Evolutionary conservation across 2,888 invertebrate species (phyloP), one percentile per base, ranked within the genome.

Genomic region (Osmoderma eremita): DNA sequence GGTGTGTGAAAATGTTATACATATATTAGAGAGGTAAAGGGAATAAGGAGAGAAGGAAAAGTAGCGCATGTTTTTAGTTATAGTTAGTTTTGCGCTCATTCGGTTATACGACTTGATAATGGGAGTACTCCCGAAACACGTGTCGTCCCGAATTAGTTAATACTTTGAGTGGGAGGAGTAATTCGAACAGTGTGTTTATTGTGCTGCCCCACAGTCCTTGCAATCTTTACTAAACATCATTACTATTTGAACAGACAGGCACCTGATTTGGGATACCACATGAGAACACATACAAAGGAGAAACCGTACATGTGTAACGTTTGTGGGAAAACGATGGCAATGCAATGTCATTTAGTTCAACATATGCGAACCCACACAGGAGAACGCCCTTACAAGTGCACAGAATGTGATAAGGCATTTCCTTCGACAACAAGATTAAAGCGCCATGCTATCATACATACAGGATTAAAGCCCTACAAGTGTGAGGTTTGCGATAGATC

Each of bases 281-380:
- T 80, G 80, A 71, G 79, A 42, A 78, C 78, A 0, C 80, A 81
- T 63, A 80, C 79, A 4, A 78, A 80, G 71, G 80, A 80, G 71
- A 76, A 77, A 65, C 78, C 79, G 1, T 81, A 79, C 69, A 78
- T 79, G 78, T 81, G 81, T 69, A 78, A 73, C 54, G 71, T 79
- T 13, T 81, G 81, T 67, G 79, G 78, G 3, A 81, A 80, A 72
- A 76, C 75, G 1, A 78, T 80, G 78, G 72, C 77, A 12, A 78
- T 79, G 78, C 78, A 79, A 58, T 77, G 77, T 39, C 78, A 78
- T 70, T 69, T 80, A 45, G 78, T 78, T 2, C 77, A 78, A 64
- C 75, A 75, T 63, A 76, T 78, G 71, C 69, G 79, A 38, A 76
- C 71, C 3, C 78, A 78, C 53, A 78, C 78, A 2, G 78, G 78